Conservation (phyloP, 2,888 invertebrate species). For the Elmis aenea region DNA sequence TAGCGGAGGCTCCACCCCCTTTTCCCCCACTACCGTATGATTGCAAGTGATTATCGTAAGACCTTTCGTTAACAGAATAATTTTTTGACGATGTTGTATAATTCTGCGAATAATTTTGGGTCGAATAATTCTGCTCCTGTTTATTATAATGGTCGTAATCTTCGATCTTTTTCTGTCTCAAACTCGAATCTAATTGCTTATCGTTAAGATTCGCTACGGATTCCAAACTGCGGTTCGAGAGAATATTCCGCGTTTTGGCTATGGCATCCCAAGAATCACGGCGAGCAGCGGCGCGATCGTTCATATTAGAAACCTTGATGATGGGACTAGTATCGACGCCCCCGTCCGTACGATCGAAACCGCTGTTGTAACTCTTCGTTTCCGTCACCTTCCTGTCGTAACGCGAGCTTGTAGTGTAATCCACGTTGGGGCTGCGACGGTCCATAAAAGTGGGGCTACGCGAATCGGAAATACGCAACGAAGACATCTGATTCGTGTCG, state of each 20-base stretch:
- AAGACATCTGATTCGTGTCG: constrained; percentile 40
- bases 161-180: constrained; percentile 35
- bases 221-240: constrained; percentile 66
- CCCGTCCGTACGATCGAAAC: constrained; percentile 24
- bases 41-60: constrained; percentile 29
- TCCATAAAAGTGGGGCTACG: constrained; percentile 39
- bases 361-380: constrained; percentile 30
- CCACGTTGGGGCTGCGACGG: constrained; percentile 35
- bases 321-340: constrained; percentile 54
- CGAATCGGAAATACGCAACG: constrained; percentile 37
- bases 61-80: constrained; percentile 22
- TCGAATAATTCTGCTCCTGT: constrained; percentile 31
- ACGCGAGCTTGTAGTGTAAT: constrained; percentile 31
- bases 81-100: constrained; percentile 37
- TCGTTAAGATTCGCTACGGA: constrained; percentile 66
- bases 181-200: constrained; percentile 50
- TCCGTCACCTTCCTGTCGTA: constrained; percentile 36
- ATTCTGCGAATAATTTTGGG: constrained; percentile 31
- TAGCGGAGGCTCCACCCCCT: constrained; percentile 78
- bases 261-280: constrained; percentile 80
- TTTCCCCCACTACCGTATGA: constrained; percentile 37
- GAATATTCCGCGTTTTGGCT: constrained; percentile 71
- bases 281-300: constrained; percentile 52
- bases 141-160: constrained; percentile 36
- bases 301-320: constrained; percentile 56